Base-by-base conservation (phyloP, 2,888 invertebrate species). In the Pandemis heparana region DNA sequence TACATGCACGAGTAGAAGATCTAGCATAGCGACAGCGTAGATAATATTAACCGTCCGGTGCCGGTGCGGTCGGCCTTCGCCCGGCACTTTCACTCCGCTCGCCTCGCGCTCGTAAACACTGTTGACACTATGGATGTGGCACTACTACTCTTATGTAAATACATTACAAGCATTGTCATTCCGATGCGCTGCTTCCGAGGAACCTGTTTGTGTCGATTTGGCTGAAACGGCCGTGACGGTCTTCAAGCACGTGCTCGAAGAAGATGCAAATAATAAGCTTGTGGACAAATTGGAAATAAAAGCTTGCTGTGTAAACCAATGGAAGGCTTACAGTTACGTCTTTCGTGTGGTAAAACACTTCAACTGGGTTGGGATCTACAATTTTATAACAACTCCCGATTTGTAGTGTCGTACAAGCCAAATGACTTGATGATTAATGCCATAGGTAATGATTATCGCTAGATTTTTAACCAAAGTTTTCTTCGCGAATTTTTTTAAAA, bases 51-150 rank as follows among this genome's bases (percentile, higher is more conserved):
- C 60, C 65, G 64, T 48, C 68, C 70, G 63, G 63, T 87, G 89
- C 86, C 70, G 63, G 63, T 86, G 89, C 86, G 85, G 88, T 85
- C 90, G 92, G 92, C 92, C 93, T 94, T 92, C 93, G 88, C 82
- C 83, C 84, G 84, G 81, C 84, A 59, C 92, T 93, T 93, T 93
- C 93, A 92, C 93, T 92, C 74, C 63, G 85, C 78, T 81, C 80
- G 79, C 82, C 87, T 80, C 81, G 81, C 83, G 87, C 83, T 79
- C 79, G 83, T 79, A 81, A 85, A 85, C 80, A 81, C 78, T 82
- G 79, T 79, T 80, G 81, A 80, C 79, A 81, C 77, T 78, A 76
- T 86, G 88, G 90, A 91, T 89, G 80, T 81, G 90, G 91, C 79
- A 90, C 81, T 74, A 75, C 74, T 70, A 75, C 74, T 70, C 74